A percentile compares a stretch with the other conserved stretches of the same genome.
These are phyloP conservation scores for Notocelia uddmanniana DNA, from an alignment of 2,888 invertebrate species.

Conservation along the genomic window DNA sequence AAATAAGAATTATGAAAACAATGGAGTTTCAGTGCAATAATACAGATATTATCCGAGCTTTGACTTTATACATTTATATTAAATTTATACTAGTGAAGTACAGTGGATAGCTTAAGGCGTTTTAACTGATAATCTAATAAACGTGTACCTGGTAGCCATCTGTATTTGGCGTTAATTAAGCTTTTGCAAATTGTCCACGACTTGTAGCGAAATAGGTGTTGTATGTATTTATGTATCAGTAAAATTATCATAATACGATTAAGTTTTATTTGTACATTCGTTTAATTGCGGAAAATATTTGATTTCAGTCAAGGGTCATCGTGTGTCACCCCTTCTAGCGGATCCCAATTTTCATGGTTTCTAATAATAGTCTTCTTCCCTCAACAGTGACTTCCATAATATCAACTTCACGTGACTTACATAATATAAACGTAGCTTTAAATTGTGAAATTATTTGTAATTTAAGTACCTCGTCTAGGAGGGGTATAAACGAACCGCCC, in stretches of 20 bases:
- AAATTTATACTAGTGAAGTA: slow-evolving; percentile 56
- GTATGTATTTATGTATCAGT: slow-evolving; percentile 51
- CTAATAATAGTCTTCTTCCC: slow-evolving; percentile 2
- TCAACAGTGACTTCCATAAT: slow-evolving; percentile 10
- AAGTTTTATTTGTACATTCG: slow-evolving; percentile 49
- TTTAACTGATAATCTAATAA: slow-evolving; percentile 60
- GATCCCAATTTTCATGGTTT: neutral
- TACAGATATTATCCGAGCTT: slow-evolving; percentile 53
- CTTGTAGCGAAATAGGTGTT: slow-evolving; percentile 52
- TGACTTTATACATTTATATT: slow-evolving; percentile 61
- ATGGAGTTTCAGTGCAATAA: slow-evolving; percentile 43
- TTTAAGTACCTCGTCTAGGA: slow-evolving; percentile 13
- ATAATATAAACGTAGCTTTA: slow-evolving; percentile 23
- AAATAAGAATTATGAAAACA: slow-evolving; percentile 8
- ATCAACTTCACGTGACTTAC: slow-evolving; percentile 5
- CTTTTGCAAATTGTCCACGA: slow-evolving; percentile 59
- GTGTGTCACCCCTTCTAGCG: slow-evolving; percentile 26
- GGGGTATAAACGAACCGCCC: slow-evolving; percentile 17
- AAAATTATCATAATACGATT: slow-evolving; percentile 45
- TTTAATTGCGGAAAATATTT: slow-evolving; percentile 46
- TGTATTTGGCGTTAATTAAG: slow-evolving; percentile 61
- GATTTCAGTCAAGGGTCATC: slow-evolving; percentile 10
- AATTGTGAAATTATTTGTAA: slow-evolving; percentile 18
- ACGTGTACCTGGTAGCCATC: slow-evolving; percentile 63
- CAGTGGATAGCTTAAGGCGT: slow-evolving; percentile 56